These are phyloP conservation scores for Cantharis rufa DNA, from an alignment of 2,888 invertebrate species.

Conservation along the genomic window DNA sequence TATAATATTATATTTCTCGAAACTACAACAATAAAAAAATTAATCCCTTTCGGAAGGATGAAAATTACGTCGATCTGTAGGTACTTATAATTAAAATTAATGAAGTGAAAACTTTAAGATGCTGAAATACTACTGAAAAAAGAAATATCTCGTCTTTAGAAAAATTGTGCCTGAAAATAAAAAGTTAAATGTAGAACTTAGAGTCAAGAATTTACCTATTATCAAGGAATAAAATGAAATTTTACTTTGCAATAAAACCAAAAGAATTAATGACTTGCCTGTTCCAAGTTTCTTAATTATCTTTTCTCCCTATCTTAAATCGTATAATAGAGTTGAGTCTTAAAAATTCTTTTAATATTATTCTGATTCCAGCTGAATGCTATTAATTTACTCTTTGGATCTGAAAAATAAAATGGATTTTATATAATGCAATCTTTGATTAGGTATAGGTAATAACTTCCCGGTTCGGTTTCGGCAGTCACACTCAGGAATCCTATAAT, in stretches of 20 bases:
- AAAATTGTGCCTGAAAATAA: not conserved
- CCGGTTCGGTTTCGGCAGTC: not conserved
- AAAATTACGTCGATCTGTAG: not conserved
- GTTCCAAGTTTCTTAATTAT: constrained; percentile 44
- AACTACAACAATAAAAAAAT: not conserved
- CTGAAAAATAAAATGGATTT: constrained; percentile 26
- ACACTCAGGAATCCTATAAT: not conserved
- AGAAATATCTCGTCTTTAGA: not conserved
- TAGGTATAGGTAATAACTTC: not conserved
- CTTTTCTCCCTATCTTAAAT: constrained; percentile 41
- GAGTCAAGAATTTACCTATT: constrained; percentile 12
- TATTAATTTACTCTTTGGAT: constrained; percentile 32
- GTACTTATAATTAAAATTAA: not conserved
- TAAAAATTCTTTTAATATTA: constrained; percentile 40
- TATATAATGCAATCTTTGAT: constrained; percentile 22
- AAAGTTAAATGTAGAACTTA: not conserved
- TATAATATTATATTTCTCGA: not conserved
- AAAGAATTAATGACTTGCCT: constrained; percentile 42
- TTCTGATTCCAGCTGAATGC: constrained; percentile 33
- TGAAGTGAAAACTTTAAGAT: not conserved
- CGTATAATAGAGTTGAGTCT: constrained; percentile 39
- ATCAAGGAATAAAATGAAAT: constrained; percentile 22
- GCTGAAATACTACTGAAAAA: not conserved
- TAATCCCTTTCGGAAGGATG: not conserved
- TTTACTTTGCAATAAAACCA: constrained; percentile 29